Conservation (phyloP, 2,888 invertebrate species). For the Anticlea derivata region DNA sequence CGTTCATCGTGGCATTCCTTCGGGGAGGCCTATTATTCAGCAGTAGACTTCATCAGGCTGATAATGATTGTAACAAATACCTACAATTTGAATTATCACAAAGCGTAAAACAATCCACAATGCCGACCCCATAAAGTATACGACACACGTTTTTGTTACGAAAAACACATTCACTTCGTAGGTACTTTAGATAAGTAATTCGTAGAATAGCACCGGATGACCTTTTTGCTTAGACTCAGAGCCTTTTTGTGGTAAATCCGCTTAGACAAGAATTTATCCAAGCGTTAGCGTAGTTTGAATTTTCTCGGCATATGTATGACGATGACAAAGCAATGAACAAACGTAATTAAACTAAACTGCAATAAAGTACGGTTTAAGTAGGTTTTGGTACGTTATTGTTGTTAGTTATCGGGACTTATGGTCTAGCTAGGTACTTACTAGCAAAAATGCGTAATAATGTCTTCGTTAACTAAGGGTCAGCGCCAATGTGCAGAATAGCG, state of each 20-base stretch:
- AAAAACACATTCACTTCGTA: constrained; percentile 23
- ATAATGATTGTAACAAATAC: neutral
- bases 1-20: too few relatives aligned
- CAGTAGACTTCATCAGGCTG: too few relatives aligned
- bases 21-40: too few relatives aligned
- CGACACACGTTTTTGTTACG: constrained; percentile 16
- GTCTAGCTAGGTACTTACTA: too few relatives aligned
- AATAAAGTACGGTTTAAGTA: too few relatives aligned
- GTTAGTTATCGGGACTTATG: too few relatives aligned
- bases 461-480: too few relatives aligned
- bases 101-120: constrained; percentile 3
- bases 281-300: neutral
- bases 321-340: too few relatives aligned
- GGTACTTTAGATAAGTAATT: constrained; percentile 23
- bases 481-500: too few relatives aligned
- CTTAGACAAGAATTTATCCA: neutral
- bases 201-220: constrained; percentile 33
- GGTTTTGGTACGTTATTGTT: too few relatives aligned
- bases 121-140: neutral
- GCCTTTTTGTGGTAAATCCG: constrained; percentile 8
- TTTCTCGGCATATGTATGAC: neutral
- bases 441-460: too few relatives aligned
- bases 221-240: constrained; percentile 42
- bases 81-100: neutral
- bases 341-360: constrained; percentile 19